Evolutionary conservation across 2,888 invertebrate species (phyloP), one percentile per base, ranked within the genome.

Genomic region (Neoascia interrupta): DNA sequence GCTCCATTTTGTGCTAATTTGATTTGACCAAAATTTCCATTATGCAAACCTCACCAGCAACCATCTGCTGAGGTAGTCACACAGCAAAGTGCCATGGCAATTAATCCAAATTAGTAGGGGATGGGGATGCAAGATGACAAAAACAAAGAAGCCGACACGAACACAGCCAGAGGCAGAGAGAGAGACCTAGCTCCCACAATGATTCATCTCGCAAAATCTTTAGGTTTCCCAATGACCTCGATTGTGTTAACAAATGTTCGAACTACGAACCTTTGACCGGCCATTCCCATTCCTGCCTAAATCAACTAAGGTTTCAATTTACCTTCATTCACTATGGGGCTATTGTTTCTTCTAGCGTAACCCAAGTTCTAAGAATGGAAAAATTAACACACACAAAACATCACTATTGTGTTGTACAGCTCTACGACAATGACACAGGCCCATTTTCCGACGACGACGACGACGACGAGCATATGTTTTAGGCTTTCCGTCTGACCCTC

Each of bases 401-500:
- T 34, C 13, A 43, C 31, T 51, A 41, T 51, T 63, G 31, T n/a
- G n/a, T n/a, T n/a, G n/a, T n/a, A n/a, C n/a, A n/a, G n/a, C 21
- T 53, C 51, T 63, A 16, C 41, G 41, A 54, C 54, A 56, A 54
- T 56, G 66, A 28, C 45, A 56, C 45, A 66, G 66, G 54, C 66
- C 36, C 23, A 54, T 66, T 54, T 56, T 56, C 66, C 66, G 36
- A 66, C n/a, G n/a, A n/a, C n/a, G n/a, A n/a, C n/a, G n/a, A n/a
- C n/a, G n/a, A n/a, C n/a, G n/a, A n/a, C 47, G 45, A 66, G 66
- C 54, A 54, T 66, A 56, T 45, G 66, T 66, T 66, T 45, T 15
- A 54, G 54, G 5, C 18, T 3, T 11, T 19, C 5, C 61, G 3
- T 28, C 16, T 16, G n/a, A 3, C 8, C 36, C 34, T 2, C 26